These are phyloP conservation scores for Aporophyla lueneburgensis DNA, from an alignment of 2,888 invertebrate genomes.

Conservation along the genomic window DNA sequence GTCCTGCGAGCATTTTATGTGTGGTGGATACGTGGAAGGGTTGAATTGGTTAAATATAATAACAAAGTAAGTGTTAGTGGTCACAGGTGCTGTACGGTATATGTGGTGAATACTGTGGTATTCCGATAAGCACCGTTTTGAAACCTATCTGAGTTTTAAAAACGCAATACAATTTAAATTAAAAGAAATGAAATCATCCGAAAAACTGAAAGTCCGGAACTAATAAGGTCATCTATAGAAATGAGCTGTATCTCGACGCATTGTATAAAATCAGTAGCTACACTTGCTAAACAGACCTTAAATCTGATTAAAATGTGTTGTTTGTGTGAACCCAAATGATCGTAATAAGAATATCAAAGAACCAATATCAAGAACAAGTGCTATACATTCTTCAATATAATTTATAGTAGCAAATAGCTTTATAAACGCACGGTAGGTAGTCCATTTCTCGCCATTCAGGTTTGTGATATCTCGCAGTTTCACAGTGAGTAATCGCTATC, in stretches of 20 bases:
- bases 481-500: constrained; percentile 53
- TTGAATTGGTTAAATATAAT: neutral
- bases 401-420: constrained; percentile 10
- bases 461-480: constrained; percentile 37
- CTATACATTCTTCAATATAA: constrained; percentile 7
- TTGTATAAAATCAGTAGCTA: no score
- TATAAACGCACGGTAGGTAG: constrained; percentile 21
- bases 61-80: neutral
- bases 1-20: constrained; percentile 6
- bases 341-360: neutral
- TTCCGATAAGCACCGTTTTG: no score
- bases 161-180: neutral
- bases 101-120: no score
- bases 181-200: neutral
- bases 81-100: neutral
- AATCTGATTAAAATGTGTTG: neutral
- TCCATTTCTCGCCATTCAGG: constrained; percentile 32
- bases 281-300: neutral
- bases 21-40: neutral
- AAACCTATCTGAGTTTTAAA: no score
- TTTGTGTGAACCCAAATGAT: neutral
- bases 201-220: neutral
- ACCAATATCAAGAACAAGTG: neutral
- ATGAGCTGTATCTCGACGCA: no score
- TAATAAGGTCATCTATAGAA: neutral